A percentile compares a stretch with the other conserved stretches of the same genome.
phyloP scores from a whole-genome alignment of 2,888 invertebrate species.

The Ormia ochracea region DNA sequence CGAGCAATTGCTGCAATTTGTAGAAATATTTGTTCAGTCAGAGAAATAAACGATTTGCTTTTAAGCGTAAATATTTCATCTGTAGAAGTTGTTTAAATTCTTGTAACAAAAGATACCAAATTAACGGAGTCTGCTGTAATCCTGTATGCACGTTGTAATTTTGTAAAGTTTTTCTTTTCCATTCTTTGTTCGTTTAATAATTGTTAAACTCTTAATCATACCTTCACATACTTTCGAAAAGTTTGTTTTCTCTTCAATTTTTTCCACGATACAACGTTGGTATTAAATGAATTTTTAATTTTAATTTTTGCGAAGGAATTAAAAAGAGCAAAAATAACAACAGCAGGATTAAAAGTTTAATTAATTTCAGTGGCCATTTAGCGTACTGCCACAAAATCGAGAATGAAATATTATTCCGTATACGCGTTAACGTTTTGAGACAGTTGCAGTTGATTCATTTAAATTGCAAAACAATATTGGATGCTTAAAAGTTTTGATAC shows the following conservation, averaged over 20 bases:
- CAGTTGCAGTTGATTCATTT: not conserved
- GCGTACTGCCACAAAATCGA: not conserved
- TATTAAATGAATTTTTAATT: constrained; percentile 44
- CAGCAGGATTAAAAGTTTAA: constrained; percentile 20
- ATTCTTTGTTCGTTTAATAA: constrained; percentile 25
- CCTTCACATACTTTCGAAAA: constrained; percentile 2
- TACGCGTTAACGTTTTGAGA: not conserved
- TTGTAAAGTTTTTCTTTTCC: not conserved
- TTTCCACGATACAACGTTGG: not conserved
- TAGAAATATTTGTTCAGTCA: constrained; percentile 15
- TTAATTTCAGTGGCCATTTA: constrained; percentile 31
- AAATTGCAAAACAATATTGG: not conserved
- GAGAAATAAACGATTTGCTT: constrained; percentile 22
- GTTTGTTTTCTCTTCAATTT: not conserved
- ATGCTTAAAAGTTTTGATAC: not conserved
- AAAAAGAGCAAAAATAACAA: not conserved
- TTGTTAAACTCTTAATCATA: constrained; percentile 26
- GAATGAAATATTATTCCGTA: not conserved
- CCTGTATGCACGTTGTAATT: constrained; percentile 34
- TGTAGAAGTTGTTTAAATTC: constrained; percentile 21
- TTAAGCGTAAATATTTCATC: constrained; percentile 39
- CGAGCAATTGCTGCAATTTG: not conserved
- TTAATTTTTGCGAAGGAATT: constrained; percentile 22
- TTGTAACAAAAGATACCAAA: constrained; percentile 4
- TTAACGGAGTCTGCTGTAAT: constrained; percentile 11